Base-by-base conservation (phyloP, 2,888 invertebrate genomes). In the Caenorhabditis sp. region DNA sequence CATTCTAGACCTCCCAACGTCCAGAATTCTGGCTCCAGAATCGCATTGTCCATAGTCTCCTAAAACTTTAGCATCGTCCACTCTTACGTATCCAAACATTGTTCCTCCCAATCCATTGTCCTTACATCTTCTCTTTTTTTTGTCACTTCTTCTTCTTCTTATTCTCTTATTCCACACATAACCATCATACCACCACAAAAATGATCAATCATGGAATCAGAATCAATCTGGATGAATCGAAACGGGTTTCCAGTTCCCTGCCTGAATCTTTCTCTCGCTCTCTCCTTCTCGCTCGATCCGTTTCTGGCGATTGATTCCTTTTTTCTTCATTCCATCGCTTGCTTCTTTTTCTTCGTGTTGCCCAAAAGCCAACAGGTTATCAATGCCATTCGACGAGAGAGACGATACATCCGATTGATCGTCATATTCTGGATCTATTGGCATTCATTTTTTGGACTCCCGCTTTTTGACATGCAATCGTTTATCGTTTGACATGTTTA, bases 131-230 rank as follows among this genome's bases (percentile, higher is more conserved):
- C 41, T n/a, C 14, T 1, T 19, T 54, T 41, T 41, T 28, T 70
- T 44, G 16, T 16, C 41, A 31, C 22, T 56, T 44, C 56, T 38
- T 64, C 41, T 35, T 24, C 12, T 26, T 24, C 38, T 41, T 28
- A 12, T 22, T 35, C 19, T 54, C 54, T 49, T 1, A 16, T 49
- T 49, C 51, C 22, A 68, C 16, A 63, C 63, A 64, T 69, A 75
- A 75, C 81, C 75, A 72, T 70, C 76, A 73, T 72, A 66, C 75
- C 56, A 63, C 75, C 64, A 63, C 81, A 69, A 76, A 77, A 77
- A 77, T 77, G 77, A 77, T 77, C 77, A 77, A 77, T 77, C 69
- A 77, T 26, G 59, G 80, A 68, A 73, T 72, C 82, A 64, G 69
- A 77, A 77, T 68, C 61, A 61, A 70, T 69, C 69, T 54, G 69